Evolutionary conservation across 2,888 invertebrate genomes (phyloP).

Genomic region (Sepioteuthis lessoniana): DNA sequence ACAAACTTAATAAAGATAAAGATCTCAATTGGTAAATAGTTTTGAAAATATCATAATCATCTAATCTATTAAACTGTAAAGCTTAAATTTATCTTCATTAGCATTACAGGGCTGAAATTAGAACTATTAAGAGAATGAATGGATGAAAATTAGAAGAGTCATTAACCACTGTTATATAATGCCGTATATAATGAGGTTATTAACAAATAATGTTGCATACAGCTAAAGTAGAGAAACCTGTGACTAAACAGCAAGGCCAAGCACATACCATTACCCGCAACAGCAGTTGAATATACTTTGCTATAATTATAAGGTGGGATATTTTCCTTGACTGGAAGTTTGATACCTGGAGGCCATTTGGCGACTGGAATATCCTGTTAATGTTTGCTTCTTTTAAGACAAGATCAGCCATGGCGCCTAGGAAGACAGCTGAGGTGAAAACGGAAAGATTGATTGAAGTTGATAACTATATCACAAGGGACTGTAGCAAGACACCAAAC

Average conservation of each 20-base stretch:
- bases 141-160: neutral
- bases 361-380: neutral
- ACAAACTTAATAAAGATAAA: no score
- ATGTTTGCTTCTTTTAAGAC: neutral
- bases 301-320: neutral
- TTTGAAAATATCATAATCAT: no score
- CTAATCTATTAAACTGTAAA: no score
- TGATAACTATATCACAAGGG: constrained; percentile 9
- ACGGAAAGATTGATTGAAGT: neutral
- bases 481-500: neutral
- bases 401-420: neutral
- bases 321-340: neutral
- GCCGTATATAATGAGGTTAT: neutral
- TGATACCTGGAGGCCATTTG: constrained; percentile 8
- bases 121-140: neutral
- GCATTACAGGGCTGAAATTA: no score
- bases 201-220: neutral
- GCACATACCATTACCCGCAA: neutral
- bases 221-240: neutral
- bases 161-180: neutral
- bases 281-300: neutral
- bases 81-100: no score
- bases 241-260: neutral
- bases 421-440: neutral
- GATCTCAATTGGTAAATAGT: no score